Evolutionary conservation across 2,113 vertebrate genomes (phyloP).

Genomic region (Rhea pennata): DNA sequence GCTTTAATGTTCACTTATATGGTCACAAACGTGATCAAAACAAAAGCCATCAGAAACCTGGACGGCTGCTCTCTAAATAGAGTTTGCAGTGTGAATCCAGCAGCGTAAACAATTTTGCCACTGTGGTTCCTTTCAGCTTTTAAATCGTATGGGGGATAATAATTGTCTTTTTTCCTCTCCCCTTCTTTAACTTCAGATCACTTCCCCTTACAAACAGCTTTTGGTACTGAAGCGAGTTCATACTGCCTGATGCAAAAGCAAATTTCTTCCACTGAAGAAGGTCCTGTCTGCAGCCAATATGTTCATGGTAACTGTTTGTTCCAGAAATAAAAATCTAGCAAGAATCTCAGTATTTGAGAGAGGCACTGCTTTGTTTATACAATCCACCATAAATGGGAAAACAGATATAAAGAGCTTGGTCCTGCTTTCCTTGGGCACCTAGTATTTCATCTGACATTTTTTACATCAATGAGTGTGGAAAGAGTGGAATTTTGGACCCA

Average conservation of each 20-base stretch:
- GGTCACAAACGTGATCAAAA: background rate
- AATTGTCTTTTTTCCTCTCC: background rate
- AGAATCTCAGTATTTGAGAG: slow-evolving; percentile 26
- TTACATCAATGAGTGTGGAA: background rate
- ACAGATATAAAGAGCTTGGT: background rate
- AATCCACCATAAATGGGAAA: slow-evolving; percentile 37
- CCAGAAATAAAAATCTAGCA: slow-evolving; percentile 58
- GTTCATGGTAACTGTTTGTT: slow-evolving; percentile 51
- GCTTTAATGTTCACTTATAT: background rate
- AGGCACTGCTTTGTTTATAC: slow-evolving; percentile 53
- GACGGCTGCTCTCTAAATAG: background rate
- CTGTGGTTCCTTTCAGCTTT: slow-evolving; percentile 17
- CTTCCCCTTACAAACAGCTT: slow-evolving; percentile 35
- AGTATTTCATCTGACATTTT: background rate
- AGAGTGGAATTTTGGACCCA: background rate
- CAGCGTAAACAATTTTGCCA: background rate
- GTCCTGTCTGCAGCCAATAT: slow-evolving; percentile 36
- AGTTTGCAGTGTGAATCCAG: background rate
- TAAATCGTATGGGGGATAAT: background rate
- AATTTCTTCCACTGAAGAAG: slow-evolving; percentile 33
- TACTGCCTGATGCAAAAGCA: slow-evolving; percentile 25
- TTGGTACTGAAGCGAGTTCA: background rate
- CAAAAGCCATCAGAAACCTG: background rate
- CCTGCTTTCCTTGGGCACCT: background rate
- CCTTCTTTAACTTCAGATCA: background rate